Base-by-base conservation (phyloP, 2,888 invertebrate genomes). In the Drosophila paranaensis region DNA sequence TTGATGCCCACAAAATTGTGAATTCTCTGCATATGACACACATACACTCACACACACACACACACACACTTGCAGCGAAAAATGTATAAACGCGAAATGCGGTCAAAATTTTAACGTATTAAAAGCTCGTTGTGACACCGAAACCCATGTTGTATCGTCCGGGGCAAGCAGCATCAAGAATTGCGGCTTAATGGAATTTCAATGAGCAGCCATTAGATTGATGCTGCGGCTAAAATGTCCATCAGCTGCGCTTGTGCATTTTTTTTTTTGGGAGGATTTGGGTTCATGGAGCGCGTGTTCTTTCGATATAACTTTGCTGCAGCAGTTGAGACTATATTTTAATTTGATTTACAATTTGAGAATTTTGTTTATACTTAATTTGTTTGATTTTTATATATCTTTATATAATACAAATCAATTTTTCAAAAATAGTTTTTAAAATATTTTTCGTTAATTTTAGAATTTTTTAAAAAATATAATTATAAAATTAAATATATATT, bases 161-260 rank as follows among this genome's bases (percentile, higher is more conserved):
- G 54, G 40, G 56, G 27, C 33, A 81, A 72, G 63, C 65, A 45
- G 70, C 53, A 69, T 50, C 58, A 54, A 72, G 69, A 55, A 54
- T 71, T 84, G 72, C 72, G 72, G 80, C 80, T 76, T 82, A 89
- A 86, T 80, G 85, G 82, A 82, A 80, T 89, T 71, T 70, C 76
- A 85, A 78, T 87, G 82, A 77, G 63, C 3, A 14, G 20, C 51
- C 20, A 53, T 53, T 53, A 25, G 51, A 51, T 51, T 51, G 20
- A 20, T 51, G 51, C 37, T 14, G 51, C 37, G 25, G 35, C 20
- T 2, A 35, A 33, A 50, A 35, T 50, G 33, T 20, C 16, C 33
- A 35, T 13, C 50, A 16, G 50, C n/a, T 11, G 11, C 13, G 33
- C 16, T 3, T 33, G 30, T 11, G 6, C 50, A 50, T 50, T 50